phyloP scores from a whole-genome alignment of 2,113 vertebrate genomes.

The Eulemur rufifrons region DNA sequence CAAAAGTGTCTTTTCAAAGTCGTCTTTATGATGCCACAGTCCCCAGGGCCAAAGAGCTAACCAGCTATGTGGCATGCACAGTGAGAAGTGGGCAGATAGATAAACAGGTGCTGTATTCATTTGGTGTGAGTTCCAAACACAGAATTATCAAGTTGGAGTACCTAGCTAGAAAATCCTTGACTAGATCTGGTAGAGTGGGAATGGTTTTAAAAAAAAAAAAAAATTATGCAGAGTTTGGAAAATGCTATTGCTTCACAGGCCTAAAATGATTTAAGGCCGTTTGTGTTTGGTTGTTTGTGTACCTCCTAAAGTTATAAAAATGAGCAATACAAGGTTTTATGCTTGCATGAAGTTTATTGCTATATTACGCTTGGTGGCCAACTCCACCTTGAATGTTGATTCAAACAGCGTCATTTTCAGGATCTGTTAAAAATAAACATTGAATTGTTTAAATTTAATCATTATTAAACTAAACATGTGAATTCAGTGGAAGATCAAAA shows the following conservation, averaged over 20 bases:
- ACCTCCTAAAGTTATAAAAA: conserved; percentile 16
- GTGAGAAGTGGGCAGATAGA: background rate
- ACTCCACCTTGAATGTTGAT: conserved; percentile 51
- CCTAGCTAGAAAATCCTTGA: background rate
- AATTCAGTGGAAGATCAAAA: background rate
- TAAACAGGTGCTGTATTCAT: background rate
- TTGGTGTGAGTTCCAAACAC: background rate
- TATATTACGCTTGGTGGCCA: conserved; percentile 42
- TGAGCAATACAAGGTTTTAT: background rate
- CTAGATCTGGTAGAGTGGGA: background rate
- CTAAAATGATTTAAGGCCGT: background rate
- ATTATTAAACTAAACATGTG: background rate
- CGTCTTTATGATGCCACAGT: background rate
- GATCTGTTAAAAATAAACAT: conserved; percentile 71
- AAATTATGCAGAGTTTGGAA: background rate
- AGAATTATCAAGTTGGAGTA: background rate
- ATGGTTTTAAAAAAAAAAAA: background rate
- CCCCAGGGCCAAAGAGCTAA: background rate
- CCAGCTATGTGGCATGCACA: background rate
- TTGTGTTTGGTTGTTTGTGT: background rate
- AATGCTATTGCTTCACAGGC: background rate
- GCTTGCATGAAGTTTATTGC: conserved; percentile 77
- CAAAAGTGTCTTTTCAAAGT: background rate
- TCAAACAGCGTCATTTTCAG: conserved; percentile 47
- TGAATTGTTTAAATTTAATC: background rate